Percentiles rank a stretch among this genome's conserved stretches.
phyloP scores from a whole-genome alignment of 2,113 vertebrate species.

The Leptobrachium ailaonicum region DNA sequence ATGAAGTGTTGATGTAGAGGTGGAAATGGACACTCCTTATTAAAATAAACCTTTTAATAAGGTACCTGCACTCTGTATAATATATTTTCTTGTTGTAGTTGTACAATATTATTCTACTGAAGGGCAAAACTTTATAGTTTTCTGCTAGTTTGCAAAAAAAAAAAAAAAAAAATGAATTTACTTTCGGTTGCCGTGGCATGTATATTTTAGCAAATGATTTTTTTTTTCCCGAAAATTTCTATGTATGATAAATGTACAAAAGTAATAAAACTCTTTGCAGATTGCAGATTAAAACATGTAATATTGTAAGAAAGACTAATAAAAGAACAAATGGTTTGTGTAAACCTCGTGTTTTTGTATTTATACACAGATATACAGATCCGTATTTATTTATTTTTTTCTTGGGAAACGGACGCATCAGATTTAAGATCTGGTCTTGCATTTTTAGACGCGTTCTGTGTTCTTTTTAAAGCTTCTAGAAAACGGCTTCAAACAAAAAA shows the following conservation, averaged over 20 bases:
- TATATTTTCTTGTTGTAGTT: conserved; percentile 41
- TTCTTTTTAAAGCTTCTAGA: too few relatives aligned
- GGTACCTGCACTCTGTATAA: conserved; percentile 43
- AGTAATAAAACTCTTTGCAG: conserved; percentile 37
- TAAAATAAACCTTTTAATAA: neutral
- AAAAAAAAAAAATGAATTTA: neutral
- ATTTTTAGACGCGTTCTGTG: too few relatives aligned
- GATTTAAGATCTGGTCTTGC: too few relatives aligned
- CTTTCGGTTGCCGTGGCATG: conserved; percentile 48
- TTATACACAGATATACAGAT: too few relatives aligned
- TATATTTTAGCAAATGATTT: conserved; percentile 40
- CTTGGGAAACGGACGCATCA: too few relatives aligned
- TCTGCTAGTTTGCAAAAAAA: conserved; percentile 43
- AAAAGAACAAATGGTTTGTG: conserved; percentile 40
- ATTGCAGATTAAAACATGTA: conserved; percentile 35
- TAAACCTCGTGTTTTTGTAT: neutral
- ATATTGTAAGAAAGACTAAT: conserved; percentile 43
- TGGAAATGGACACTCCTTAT: conserved; percentile 3
- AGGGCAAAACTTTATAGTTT: conserved; percentile 35
- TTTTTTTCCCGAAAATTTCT: conserved; percentile 38
- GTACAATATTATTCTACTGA: conserved; percentile 34
- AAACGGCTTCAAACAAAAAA: too few relatives aligned
- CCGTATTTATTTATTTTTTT: too few relatives aligned
- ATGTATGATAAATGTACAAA: conserved; percentile 49
- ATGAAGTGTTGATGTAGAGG: neutral